Evolutionary conservation across 2,888 invertebrate genomes (phyloP).

Genomic region (Pegoplata infirma): DNA sequence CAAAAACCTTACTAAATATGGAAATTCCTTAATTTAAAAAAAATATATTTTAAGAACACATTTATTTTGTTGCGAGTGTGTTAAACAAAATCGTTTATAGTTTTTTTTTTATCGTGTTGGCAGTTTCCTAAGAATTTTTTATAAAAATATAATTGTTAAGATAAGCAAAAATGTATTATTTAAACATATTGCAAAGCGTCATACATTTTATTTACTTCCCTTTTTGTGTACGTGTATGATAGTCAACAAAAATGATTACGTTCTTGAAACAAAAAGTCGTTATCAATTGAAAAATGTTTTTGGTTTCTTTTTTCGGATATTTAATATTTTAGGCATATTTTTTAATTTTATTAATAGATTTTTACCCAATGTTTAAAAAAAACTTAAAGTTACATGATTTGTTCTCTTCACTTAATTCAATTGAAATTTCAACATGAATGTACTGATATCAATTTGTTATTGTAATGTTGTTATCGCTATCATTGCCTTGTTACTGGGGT

Average conservation of each 20-base stretch:
- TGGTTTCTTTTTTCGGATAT: background rate
- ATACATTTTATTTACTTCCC: slow-evolving; percentile 14
- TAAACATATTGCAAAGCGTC: background rate
- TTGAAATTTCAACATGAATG: background rate
- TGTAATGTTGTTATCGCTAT: background rate
- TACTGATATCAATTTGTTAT: background rate
- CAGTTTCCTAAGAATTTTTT: slow-evolving; percentile 27
- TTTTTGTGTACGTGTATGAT: slow-evolving; percentile 11
- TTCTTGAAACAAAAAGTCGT: slow-evolving; percentile 16
- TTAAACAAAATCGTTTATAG: no score
- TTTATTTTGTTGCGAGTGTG: no score
- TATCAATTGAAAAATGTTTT: slow-evolving; percentile 1
- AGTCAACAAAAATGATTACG: slow-evolving; percentile 1
- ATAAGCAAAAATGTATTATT: slow-evolving; percentile 41
- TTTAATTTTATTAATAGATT: background rate
- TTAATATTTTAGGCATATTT: background rate
- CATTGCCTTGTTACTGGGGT: background rate
- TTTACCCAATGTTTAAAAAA: background rate
- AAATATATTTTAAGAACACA: no score
- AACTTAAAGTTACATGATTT: background rate
- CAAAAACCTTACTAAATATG: no score
- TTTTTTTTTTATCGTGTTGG: slow-evolving; percentile 60
- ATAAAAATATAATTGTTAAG: slow-evolving; percentile 15
- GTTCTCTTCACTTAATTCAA: background rate
- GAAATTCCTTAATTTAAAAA: no score